phyloP scores from a whole-genome alignment of 1,140 invertebrate species.

The Centruroides sculpturatus region DNA sequence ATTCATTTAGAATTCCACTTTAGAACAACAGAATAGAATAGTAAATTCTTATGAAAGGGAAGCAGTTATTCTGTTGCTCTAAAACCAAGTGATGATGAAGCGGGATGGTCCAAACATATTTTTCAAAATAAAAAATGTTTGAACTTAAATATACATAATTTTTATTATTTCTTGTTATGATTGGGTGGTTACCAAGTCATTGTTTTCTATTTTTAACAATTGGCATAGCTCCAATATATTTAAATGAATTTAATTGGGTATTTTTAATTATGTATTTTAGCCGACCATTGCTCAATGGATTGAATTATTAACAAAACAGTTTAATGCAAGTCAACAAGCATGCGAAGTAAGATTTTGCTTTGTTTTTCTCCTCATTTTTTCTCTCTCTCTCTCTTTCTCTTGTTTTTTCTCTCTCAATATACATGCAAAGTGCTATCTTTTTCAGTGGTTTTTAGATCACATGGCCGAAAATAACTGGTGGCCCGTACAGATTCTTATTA shows the following conservation, averaged over 20 bases:
- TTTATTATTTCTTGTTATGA: too few species aligned
- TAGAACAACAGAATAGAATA: too few species aligned
- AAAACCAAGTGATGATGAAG: too few species aligned
- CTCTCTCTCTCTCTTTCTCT: neutral
- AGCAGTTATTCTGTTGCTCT: too few species aligned
- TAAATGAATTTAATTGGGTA: neutral
- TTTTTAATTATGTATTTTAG: conserved; percentile 24
- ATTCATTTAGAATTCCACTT: too few species aligned
- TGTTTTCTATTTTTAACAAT: too few species aligned
- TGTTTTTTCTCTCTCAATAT: neutral
- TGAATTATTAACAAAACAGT: conserved; percentile 83
- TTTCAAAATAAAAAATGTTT: too few species aligned
- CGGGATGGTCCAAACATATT: too few species aligned
- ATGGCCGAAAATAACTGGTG: conserved; percentile 88
- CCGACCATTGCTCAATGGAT: conserved; percentile 95
- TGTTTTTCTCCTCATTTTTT: neutral
- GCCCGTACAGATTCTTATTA: conserved; percentile 85
- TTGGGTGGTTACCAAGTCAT: too few species aligned
- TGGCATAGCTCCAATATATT: too few species aligned
- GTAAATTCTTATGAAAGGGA: too few species aligned
- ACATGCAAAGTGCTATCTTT: conserved; percentile 1
- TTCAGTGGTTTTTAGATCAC: conserved; percentile 68
- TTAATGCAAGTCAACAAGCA: conserved; percentile 74
- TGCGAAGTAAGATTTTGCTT: conserved; percentile 42
- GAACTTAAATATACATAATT: too few species aligned